Conservation (phyloP, 2,888 invertebrate genomes). For the Polymixis lichenea region DNA sequence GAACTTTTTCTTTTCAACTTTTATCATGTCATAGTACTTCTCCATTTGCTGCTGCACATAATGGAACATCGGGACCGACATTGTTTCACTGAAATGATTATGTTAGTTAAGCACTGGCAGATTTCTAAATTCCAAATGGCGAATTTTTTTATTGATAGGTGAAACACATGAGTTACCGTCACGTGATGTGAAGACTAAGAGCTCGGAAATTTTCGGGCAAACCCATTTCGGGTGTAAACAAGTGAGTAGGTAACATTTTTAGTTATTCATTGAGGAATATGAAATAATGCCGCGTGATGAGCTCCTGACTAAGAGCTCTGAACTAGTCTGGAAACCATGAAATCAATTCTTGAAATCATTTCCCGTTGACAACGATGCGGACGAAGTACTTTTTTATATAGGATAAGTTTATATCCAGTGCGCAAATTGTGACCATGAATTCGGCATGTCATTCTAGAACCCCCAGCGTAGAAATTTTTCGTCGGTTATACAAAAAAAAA, state of each 20-base stretch:
- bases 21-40: slow-evolving; percentile 95
- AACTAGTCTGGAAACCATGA: not conserved
- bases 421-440: too few species aligned
- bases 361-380: too few species aligned
- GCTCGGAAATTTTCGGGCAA: not conserved
- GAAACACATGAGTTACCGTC: not conserved
- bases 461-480: too few species aligned
- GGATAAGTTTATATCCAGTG: too few species aligned
- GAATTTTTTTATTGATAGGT: not conserved
- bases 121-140: not conserved
- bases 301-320: not conserved
- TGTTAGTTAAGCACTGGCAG: not conserved
- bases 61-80: slow-evolving; percentile 97
- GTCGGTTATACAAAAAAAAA: too few species aligned
- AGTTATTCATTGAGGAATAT: not conserved
- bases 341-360: not conserved
- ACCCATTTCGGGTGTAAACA: not conserved
- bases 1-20: slow-evolving; percentile 96
- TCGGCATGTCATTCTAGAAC: too few species aligned
- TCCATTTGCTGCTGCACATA: slow-evolving; percentile 98
- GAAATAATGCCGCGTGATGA: not conserved
- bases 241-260: too few species aligned
- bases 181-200: not conserved
- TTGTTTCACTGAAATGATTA: slow-evolving; percentile 94
- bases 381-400: too few species aligned